Percentiles rank a stretch among this genome's conserved stretches.
These are phyloP conservation scores for Ricordea florida DNA, from an alignment of 92 coral and sea anemone genomes.

Conservation along the genomic window DNA sequence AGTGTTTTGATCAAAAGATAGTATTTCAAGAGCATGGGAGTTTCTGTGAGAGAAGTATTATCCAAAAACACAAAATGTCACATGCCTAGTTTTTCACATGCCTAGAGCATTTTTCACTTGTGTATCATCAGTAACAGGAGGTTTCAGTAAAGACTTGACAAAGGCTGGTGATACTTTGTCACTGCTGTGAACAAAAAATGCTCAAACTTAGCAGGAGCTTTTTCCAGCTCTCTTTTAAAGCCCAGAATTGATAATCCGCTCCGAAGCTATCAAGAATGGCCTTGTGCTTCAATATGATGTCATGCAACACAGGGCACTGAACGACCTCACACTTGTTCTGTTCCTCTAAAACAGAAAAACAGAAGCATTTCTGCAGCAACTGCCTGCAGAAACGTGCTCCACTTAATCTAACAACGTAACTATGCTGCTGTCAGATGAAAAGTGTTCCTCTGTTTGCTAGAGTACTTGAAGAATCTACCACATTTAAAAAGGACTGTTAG, in stretches of 20 bases:
- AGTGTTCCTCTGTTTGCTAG: slow-evolving; percentile 9
- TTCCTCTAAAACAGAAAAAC: slow-evolving; percentile 1
- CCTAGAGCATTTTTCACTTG: slow-evolving; percentile 38
- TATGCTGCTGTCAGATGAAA: slow-evolving; percentile 15
- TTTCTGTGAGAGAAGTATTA: no score
- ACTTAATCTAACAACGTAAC: slow-evolving; percentile 29
- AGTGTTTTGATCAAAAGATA: no score
- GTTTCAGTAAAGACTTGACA: slow-evolving; percentile 37
- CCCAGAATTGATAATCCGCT: slow-evolving; percentile 55
- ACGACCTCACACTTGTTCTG: slow-evolving; percentile 44
- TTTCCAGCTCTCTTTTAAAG: slow-evolving; percentile 37
- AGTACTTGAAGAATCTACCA: slow-evolving; percentile 7
- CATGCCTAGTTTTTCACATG: no score
- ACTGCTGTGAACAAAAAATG: slow-evolving; percentile 49
- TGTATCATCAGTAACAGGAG: slow-evolving; percentile 39
- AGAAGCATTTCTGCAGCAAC: background rate
- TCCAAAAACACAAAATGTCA: no score
- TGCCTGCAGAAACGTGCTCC: slow-evolving; percentile 24
- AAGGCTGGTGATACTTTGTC: slow-evolving; percentile 33
- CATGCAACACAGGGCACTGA: slow-evolving; percentile 46
- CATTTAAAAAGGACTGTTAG: background rate
- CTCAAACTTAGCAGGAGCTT: slow-evolving; percentile 56
- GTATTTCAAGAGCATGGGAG: no score
- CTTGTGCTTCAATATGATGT: slow-evolving; percentile 55
- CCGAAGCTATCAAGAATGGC: slow-evolving; percentile 51